Base-by-base conservation (phyloP, 2,888 invertebrate genomes). In the Octonoba sinensis region DNA sequence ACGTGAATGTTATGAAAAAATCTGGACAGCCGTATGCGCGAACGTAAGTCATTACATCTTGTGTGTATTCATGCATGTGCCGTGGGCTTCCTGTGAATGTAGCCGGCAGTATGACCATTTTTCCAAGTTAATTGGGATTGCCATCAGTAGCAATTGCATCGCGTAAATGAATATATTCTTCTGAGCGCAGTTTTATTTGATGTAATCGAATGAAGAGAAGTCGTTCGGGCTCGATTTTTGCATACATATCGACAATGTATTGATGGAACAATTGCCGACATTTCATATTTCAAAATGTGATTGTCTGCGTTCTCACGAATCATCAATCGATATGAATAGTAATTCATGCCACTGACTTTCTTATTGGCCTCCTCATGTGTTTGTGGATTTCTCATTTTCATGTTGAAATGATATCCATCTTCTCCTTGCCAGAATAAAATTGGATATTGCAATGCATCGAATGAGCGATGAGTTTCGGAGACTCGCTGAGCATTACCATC, bases 351-450 rank as follows among this genome's bases (percentile, higher is more conserved):
- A 62, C 60, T 84, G 56, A 56, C 64, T 59, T 60, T 84, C 56
- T 24, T 84, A 67, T 71, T 84, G 1, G n/a, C 72, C 54, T 57
- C 51, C 47, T 54, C 74, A 49, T 49, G 6, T 54, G 54, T 47
- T 47, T n/a, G 46, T 22, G 1, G 49, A 65, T 65, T 64, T 64
- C 20, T 64, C 65, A 65, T n/a, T 46, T 72, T 72, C 0, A 44
- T 6, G n/a, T 71, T 60, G 27, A 72, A 59, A 72, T 72, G 72
- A 44, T 85, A 87, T 64, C 86, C 86, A 56, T 70, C 75, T 20
- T 74, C 72, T 24, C 85, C 86, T 11, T 46, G 15, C 27, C 84
- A 84, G 67, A 86, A 87, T 65, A 85, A 82, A 87, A 70, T 20
- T 85, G n/a, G n/a, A n/a, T n/a, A n/a, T n/a, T n/a, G n/a, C n/a